These are phyloP conservation scores for Brienomyrus longianalis DNA, from an alignment of 2,113 vertebrate genomes.

Conservation along the genomic window DNA sequence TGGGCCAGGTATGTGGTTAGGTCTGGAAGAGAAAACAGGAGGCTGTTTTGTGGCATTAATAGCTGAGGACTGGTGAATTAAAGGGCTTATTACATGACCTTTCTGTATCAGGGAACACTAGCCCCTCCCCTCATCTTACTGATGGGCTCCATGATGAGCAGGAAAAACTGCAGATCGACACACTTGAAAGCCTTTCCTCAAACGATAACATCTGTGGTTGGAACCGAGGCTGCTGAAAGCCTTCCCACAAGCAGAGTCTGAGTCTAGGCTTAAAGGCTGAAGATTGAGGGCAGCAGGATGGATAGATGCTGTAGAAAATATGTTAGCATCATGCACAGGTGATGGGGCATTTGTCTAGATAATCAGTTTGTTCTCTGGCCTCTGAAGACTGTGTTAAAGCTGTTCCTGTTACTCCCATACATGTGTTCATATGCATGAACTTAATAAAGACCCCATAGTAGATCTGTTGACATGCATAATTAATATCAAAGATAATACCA, in stretches of 20 bases:
- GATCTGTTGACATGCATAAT: neutral
- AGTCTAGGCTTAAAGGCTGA: neutral
- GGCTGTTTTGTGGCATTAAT: neutral
- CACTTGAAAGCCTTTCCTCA: neutral
- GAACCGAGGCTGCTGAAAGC: neutral
- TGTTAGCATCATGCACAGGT: neutral
- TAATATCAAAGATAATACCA: conserved; percentile 1
- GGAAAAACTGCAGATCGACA: neutral
- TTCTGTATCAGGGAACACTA: neutral
- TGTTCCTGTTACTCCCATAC: neutral
- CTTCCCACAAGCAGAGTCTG: neutral
- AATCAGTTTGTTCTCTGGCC: neutral
- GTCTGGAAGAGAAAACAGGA: neutral
- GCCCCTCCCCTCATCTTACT: neutral
- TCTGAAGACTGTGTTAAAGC: neutral
- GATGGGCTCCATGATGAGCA: neutral
- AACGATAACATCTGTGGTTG: neutral
- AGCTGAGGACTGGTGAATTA: neutral
- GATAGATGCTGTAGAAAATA: neutral
- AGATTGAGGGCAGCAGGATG: neutral
- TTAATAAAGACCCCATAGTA: neutral
- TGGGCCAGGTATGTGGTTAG: neutral
- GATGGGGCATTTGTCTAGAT: neutral
- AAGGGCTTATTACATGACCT: neutral
- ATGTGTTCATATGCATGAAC: neutral